These are phyloP conservation scores for Telmatochromis bifrenatus DNA, from an alignment of 2,113 vertebrate genomes.

Conservation along the genomic window DNA sequence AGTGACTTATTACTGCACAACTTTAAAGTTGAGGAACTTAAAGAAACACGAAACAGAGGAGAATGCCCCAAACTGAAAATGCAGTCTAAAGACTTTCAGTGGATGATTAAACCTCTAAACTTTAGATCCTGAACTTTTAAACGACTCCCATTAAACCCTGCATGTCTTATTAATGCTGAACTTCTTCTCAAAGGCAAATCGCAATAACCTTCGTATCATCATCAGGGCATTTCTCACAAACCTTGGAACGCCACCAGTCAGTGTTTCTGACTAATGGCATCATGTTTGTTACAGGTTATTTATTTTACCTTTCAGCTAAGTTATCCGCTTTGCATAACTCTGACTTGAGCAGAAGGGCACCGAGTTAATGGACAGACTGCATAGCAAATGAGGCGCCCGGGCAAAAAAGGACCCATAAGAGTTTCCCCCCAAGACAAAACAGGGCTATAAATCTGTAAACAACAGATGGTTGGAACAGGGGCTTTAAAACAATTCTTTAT, in stretches of 20 bases:
- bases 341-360: slow-evolving; percentile 12
- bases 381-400: slow-evolving; percentile 21
- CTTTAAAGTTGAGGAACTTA: neutral
- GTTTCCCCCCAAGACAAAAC: slow-evolving; percentile 5
- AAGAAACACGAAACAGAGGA: neutral
- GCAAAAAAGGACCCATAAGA: slow-evolving; percentile 4
- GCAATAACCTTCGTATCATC: neutral
- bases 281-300: neutral
- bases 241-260: neutral
- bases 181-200: neutral
- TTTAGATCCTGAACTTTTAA: neutral
- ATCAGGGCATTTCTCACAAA: neutral
- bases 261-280: neutral
- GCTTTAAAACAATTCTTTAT: slow-evolving; percentile 31
- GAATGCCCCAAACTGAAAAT: neutral
- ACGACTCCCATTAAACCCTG: neutral
- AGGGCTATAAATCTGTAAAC: slow-evolving; percentile 43
- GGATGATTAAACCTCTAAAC: neutral
- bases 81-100: neutral
- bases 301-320: slow-evolving; percentile 32
- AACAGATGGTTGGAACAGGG: slow-evolving; percentile 35
- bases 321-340: slow-evolving; percentile 25
- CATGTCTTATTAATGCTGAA: neutral
- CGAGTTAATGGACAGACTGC: slow-evolving; percentile 24
- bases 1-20: neutral